Evolutionary conservation across 2,797 vertebrate genomes (phyloP).

Genomic region (Helicolenus hilgendorfi): DNA sequence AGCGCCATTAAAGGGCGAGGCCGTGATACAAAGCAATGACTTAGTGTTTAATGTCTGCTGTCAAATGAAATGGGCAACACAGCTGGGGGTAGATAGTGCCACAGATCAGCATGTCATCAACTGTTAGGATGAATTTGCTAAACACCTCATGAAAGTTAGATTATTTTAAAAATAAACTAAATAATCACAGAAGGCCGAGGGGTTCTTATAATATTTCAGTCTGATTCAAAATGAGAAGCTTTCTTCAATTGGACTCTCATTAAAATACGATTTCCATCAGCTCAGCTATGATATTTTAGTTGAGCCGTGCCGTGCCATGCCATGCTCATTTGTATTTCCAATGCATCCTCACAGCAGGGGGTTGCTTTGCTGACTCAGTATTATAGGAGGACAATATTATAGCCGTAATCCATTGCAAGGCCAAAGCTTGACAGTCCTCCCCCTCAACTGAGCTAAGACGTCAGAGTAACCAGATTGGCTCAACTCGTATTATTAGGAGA

Average conservation of each 20-base stretch:
- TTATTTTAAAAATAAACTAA: slow-evolving; percentile 63
- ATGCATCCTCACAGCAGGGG: slow-evolving; percentile 66
- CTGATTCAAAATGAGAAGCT: slow-evolving; percentile 47
- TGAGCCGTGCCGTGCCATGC: slow-evolving; percentile 19
- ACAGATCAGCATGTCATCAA: slow-evolving; percentile 78
- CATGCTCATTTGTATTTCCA: slow-evolving; percentile 77
- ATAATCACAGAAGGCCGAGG: slow-evolving; percentile 49
- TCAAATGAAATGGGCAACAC: slow-evolving; percentile 86
- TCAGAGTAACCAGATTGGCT: slow-evolving; percentile 40
- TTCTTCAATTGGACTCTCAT: slow-evolving; percentile 33
- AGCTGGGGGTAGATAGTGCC: slow-evolving; percentile 79
- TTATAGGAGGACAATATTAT: slow-evolving; percentile 57
- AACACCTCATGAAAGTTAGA: slow-evolving; percentile 75
- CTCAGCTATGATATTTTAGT: slow-evolving; percentile 42
- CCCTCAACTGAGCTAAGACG: slow-evolving; percentile 20
- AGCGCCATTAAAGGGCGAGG: slow-evolving; percentile 98
- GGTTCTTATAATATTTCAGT: slow-evolving; percentile 24
- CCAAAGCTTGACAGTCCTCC: slow-evolving; percentile 46
- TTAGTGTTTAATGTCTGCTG: slow-evolving; percentile 95
- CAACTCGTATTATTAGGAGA: slow-evolving; percentile 25
- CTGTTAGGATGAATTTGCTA: slow-evolving; percentile 71
- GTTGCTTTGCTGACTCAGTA: slow-evolving; percentile 73
- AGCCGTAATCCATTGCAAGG: slow-evolving; percentile 69
- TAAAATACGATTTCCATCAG: slow-evolving; percentile 45
- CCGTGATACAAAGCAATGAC: slow-evolving; percentile 96